These are phyloP conservation scores for Drosophila atripex DNA, from an alignment of 2,888 invertebrate genomes.

Conservation along the genomic window DNA sequence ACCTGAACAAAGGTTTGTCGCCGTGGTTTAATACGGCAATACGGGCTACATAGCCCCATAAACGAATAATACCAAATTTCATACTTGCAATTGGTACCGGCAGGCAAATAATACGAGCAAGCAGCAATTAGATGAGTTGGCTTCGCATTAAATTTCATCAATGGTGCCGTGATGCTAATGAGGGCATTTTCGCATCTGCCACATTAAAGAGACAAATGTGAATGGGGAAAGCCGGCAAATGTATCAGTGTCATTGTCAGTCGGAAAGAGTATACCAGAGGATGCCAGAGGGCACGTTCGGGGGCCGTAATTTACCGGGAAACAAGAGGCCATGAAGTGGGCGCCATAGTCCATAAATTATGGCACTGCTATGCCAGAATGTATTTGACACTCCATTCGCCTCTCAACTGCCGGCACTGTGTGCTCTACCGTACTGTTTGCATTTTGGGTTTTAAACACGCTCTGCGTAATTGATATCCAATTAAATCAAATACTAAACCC, in stretches of 20 bases:
- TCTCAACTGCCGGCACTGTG: slow-evolving; percentile 16
- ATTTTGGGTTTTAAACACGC: slow-evolving; percentile 6
- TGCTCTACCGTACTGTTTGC: not conserved
- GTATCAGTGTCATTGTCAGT: slow-evolving; percentile 22
- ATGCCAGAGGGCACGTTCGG: slow-evolving; percentile 53
- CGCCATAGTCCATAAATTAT: slow-evolving; percentile 68
- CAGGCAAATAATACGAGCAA: slow-evolving; percentile 30
- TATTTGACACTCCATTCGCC: slow-evolving; percentile 28
- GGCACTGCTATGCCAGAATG: slow-evolving; percentile 18
- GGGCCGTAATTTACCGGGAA: slow-evolving; percentile 55
- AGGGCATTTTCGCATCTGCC: slow-evolving; percentile 19
- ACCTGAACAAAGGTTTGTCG: too few relatives aligned
- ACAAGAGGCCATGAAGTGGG: slow-evolving; percentile 54
- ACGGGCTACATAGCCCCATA: slow-evolving; percentile 10
- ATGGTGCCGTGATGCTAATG: slow-evolving; percentile 25
- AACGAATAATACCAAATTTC: slow-evolving; percentile 14
- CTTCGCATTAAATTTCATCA: not conserved
- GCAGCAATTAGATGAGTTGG: slow-evolving; percentile 9
- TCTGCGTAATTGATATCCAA: slow-evolving; percentile 44
- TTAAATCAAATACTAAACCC: slow-evolving; percentile 24
- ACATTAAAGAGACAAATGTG: slow-evolving; percentile 24
- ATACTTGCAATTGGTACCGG: slow-evolving; percentile 4
- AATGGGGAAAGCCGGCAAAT: slow-evolving; percentile 27
- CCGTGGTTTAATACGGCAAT: slow-evolving; percentile 30
- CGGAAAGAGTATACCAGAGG: slow-evolving; percentile 23